Conservation (phyloP, 2,113 vertebrate species). For the Microtus oregoni region DNA sequence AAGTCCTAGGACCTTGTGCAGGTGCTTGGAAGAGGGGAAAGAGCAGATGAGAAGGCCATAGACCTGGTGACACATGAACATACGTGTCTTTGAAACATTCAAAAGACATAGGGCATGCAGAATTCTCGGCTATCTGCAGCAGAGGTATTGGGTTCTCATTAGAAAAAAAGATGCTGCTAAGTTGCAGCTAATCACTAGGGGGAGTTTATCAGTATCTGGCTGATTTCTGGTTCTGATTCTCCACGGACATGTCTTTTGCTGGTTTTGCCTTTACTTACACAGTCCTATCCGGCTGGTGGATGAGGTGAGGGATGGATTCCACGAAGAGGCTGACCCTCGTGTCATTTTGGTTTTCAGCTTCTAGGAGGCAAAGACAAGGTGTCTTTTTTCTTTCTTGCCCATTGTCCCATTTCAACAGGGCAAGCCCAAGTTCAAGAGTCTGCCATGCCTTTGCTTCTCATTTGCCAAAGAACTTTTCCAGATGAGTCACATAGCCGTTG, state of each 20-base stretch:
- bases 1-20: background rate
- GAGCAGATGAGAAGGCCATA: background rate
- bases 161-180: slow-evolving; percentile 18
- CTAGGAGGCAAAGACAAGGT: background rate
- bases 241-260: background rate
- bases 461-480: background rate
- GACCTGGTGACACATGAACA: background rate
- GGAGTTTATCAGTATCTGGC: background rate
- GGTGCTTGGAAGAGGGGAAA: background rate
- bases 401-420: background rate
- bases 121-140: background rate
- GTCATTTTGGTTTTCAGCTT: background rate
- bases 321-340: background rate
- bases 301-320: background rate
- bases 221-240: background rate
- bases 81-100: background rate
- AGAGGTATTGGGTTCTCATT: background rate
- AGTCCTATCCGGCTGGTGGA: background rate
- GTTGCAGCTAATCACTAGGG: background rate
- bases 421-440: background rate
- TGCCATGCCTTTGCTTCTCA: background rate
- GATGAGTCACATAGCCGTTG: background rate
- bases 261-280: background rate
- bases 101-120: background rate
- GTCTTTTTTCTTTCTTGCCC: background rate